A percentile compares a stretch with the other conserved stretches of the same genome.
phyloP scores from a whole-genome alignment of 2,797 vertebrate genomes.

The Xenopus petersii region DNA sequence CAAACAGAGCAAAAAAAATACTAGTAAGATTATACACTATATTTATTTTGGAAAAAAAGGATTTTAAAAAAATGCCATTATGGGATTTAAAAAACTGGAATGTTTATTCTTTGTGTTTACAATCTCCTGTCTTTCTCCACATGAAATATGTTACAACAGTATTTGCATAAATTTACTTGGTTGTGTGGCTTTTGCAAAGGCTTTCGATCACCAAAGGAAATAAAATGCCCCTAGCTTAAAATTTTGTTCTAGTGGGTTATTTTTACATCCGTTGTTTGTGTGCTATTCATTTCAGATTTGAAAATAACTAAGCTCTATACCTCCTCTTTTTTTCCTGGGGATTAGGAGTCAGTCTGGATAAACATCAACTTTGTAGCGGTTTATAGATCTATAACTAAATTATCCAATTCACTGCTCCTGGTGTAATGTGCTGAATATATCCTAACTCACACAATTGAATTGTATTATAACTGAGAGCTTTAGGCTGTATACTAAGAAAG shows the following conservation, averaged over 20 bases:
- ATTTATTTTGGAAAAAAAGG: background rate
- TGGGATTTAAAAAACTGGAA: slow-evolving; percentile 1
- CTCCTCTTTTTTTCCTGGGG: slow-evolving; percentile 20
- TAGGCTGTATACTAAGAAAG: background rate
- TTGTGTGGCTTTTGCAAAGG: slow-evolving; percentile 16
- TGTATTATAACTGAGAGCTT: background rate
- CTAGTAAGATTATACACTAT: slow-evolving; percentile 11
- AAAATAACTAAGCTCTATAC: slow-evolving; percentile 39
- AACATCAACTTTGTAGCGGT: slow-evolving; percentile 32
- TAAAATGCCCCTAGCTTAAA: slow-evolving; percentile 31
- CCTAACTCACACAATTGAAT: background rate
- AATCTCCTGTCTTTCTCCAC: slow-evolving; percentile 24
- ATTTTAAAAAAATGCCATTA: background rate
- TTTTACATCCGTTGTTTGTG: slow-evolving; percentile 32
- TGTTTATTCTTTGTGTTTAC: background rate
- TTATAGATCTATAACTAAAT: slow-evolving; percentile 27
- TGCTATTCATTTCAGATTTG: slow-evolving; percentile 28
- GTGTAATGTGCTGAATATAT: background rate
- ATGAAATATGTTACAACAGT: slow-evolving; percentile 21
- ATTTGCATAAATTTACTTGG: slow-evolving; percentile 36
- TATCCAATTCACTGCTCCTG: slow-evolving; percentile 12
- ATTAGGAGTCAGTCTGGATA: slow-evolving; percentile 36
- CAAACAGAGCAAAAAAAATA: slow-evolving; percentile 1
- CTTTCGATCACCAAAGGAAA: slow-evolving; percentile 37
- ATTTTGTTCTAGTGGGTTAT: slow-evolving; percentile 21